Evolutionary conservation across 2,113 vertebrate species (phyloP).

Genomic region (Montifringilla adamsi): DNA sequence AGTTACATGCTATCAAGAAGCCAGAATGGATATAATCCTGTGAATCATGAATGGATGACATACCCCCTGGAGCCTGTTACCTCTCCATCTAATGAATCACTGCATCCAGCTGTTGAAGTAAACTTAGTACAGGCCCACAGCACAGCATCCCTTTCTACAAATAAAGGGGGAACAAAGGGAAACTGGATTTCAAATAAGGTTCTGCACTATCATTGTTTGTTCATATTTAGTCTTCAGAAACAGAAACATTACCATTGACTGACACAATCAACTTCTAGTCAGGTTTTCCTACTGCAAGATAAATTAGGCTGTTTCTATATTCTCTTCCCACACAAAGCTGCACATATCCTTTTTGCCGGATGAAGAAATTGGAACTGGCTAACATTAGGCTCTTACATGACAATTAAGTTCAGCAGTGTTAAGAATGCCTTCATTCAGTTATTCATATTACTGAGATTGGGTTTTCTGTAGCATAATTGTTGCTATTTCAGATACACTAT

Average conservation of each 20-base stretch:
- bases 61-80: neutral
- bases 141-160: neutral
- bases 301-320: neutral
- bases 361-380: conserved; percentile 31
- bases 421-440: conserved; percentile 46
- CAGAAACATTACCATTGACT: neutral
- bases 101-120: neutral
- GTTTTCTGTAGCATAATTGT: neutral
- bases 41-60: neutral
- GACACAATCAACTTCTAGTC: neutral
- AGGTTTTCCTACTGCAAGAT: neutral
- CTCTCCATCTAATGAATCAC: neutral
- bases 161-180: neutral
- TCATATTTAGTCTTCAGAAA: neutral
- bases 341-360: conserved; percentile 9
- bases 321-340: neutral
- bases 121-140: neutral
- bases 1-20: neutral
- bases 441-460: conserved; percentile 17
- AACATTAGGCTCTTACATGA: conserved; percentile 18
- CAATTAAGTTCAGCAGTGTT: conserved; percentile 38
- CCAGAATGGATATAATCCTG: neutral
- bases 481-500: neutral
- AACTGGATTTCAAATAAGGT: neutral
- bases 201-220: neutral